Base-by-base conservation (phyloP, 2,797 vertebrate species). In the Brachyrhaphis roseni region DNA sequence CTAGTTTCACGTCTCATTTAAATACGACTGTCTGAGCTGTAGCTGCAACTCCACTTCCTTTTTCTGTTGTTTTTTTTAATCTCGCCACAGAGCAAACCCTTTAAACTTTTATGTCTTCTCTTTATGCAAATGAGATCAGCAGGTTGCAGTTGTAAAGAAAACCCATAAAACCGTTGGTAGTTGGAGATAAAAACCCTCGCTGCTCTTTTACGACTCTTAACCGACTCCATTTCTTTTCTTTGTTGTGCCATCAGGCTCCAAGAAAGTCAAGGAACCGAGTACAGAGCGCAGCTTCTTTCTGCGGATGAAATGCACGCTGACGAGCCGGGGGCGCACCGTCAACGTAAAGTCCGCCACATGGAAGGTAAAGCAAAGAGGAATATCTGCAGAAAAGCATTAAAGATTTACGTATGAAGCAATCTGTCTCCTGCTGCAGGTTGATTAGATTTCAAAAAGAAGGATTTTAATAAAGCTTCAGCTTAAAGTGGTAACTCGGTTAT, bases 311-410 rank as follows among this genome's bases (percentile, higher is more conserved):
- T 99, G 98, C 88, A 99, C 98, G 0, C 95, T 99, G 78, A 99
- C 98, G 45, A 99, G 96, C 92, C 95, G 98, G 73, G 98, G 98
- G 73, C 97, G 98, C 91, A 99, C 98, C 10, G 98, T 99, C 94
- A 99, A 99, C 74, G 97, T 99, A 86, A 99, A 99, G 90, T 99
- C 98, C 75, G 98, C 98, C 79, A 97, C 98, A 0, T 99, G 98
- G 98, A 99, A 99, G 97, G 98, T 98, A 92, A 26, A 86, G 1
- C 0, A 0, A 0, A 28, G 8, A 18, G 39, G 1, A 74, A 3
- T 15, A 15, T 15, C 47, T 8, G 1, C 5, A 36, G 26, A 46
- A 51, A 75, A 53, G 2, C 31, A 64, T 36, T 36, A 18, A 23
- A 31, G 15, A 18, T 47, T 47, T 46, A 45, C 12, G 43, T 34